Evolutionary conservation across 1,140 invertebrate genomes (phyloP), one percentile per base, ranked within the genome.

Genomic region (Triops cancriformis): DNA sequence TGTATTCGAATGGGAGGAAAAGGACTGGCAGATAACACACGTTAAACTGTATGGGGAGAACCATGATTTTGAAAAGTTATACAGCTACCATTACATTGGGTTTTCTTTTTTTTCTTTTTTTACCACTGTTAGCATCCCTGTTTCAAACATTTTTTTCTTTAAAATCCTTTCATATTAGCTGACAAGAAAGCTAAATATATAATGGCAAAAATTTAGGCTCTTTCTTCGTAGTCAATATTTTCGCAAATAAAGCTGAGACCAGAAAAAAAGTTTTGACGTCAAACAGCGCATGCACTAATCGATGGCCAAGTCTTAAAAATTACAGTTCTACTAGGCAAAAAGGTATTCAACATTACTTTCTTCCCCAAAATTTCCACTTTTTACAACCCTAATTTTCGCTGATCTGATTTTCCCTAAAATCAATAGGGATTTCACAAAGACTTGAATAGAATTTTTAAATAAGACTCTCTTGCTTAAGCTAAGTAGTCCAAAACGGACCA

Each of bases 221-320:
- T 64, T 64, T 64, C 51, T 64, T 23, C 14, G 23, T 64, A n/a
- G 51, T 64, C 51, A 64, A 64, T 64, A 23, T n/a, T 64, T 18
- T 64, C 18, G 51, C 51, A 64, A 64, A 64, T 64, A 64, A 64
- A 64, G 51, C n/a, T 23, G 31, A 23, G 51, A 64, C 23, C 23
- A 0, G 23, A 64, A 64, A 64, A 64, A 64, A 64, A 23, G 51
- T 23, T 64, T 45, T 64, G 18, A 64, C 51, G 51, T 64, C 51
- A 64, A 64, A 64, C 51, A 64, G 51, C 51, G 51, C 51, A 64
- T 64, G 51, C 51, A 64, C 51, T 64, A 64, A 64, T 64, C 51
- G 51, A 64, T 64, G 9, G 18, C 31, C 31, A 37, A 64, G 51
- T 64, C 18, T 37, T 37, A 37, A 9, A 64, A 64, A 64, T n/a